Conservation (phyloP, 2,797 vertebrate genomes). For the Neosilurus mollespiculum region DNA sequence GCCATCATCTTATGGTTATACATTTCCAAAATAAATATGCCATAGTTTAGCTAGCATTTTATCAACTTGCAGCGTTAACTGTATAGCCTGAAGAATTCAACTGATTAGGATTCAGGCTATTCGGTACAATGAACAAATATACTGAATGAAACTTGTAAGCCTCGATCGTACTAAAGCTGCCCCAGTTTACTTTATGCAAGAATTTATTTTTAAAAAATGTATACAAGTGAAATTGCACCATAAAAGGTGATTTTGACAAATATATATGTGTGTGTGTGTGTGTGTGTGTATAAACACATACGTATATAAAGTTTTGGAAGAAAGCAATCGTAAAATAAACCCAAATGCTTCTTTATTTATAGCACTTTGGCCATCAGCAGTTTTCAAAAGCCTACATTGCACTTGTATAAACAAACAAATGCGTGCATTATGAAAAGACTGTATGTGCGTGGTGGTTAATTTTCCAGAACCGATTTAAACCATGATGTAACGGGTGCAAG, state of each 20-base stretch:
- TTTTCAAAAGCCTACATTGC: background rate
- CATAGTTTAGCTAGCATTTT: background rate
- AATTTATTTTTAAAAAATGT: background rate
- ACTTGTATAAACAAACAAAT: constrained; percentile 49
- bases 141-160: background rate
- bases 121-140: background rate
- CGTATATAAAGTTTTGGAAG: background rate
- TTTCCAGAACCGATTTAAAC: constrained; percentile 72
- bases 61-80: background rate
- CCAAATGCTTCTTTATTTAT: constrained; percentile 45
- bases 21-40: background rate
- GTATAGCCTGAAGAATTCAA: too few species aligned
- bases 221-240: too few species aligned
- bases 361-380: constrained; percentile 16
- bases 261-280: too few species aligned
- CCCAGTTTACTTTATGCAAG: background rate
- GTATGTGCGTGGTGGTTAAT: constrained; percentile 64
- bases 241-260: background rate
- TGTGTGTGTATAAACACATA: too few species aligned
- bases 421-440: constrained; percentile 48
- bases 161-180: too few species aligned
- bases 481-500: constrained; percentile 71
- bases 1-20: background rate
- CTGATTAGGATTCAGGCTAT: background rate
- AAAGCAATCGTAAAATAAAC: constrained; percentile 15